Evolutionary conservation across 2,888 invertebrate species (phyloP).

Genomic region (Sminthurides aquaticus): DNA sequence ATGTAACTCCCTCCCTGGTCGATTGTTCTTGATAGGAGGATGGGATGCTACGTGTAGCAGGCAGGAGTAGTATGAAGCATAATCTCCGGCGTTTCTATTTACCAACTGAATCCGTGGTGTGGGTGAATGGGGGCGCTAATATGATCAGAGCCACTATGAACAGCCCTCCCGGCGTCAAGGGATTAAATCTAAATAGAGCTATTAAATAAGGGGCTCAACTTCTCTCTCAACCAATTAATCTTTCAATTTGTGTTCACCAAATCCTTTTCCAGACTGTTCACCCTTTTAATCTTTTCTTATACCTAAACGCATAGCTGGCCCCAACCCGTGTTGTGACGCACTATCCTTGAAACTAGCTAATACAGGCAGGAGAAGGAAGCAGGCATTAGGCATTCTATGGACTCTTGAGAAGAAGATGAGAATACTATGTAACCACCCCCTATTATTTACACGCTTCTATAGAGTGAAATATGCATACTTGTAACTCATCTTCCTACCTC

Average conservation of each 20-base stretch:
- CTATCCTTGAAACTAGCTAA: too few relatives aligned
- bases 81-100: not conserved
- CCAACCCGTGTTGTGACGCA: too few relatives aligned
- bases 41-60: not conserved
- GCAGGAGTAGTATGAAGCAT: too few relatives aligned
- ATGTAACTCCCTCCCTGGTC: not conserved
- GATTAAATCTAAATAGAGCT: conserved; percentile 22
- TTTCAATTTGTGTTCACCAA: conserved; percentile 22
- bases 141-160: conserved; percentile 16
- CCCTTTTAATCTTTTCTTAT: conserved; percentile 14
- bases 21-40: not conserved
- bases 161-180: conserved; percentile 15
- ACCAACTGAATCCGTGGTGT: not conserved
- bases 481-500: too few relatives aligned
- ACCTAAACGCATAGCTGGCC: too few relatives aligned
- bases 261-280: conserved; percentile 14
- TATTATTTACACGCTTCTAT: too few relatives aligned
- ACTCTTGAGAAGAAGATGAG: too few relatives aligned
- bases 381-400: too few relatives aligned
- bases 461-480: too few relatives aligned
- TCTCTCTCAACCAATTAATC: conserved; percentile 22
- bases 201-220: conserved; percentile 23
- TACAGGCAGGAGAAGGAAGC: too few relatives aligned
- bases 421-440: too few relatives aligned
- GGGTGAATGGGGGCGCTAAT: conserved; percentile 17